Base-by-base conservation (phyloP, 1,140 invertebrate genomes). In the Micrasema longulum region DNA sequence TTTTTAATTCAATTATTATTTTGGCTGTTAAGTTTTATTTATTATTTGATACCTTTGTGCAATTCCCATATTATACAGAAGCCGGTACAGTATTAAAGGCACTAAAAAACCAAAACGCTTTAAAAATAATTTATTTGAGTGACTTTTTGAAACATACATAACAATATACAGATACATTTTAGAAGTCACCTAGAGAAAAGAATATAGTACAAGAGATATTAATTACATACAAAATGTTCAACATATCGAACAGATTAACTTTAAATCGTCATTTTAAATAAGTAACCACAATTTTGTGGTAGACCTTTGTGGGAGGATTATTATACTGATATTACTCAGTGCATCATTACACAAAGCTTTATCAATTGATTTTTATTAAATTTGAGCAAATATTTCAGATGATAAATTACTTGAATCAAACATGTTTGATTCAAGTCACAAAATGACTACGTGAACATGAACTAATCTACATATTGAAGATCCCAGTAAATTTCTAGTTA, bases 111-210 rank as follows among this genome's bases (percentile, higher is more conserved):
- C 55, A 55, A 55, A 16, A 11, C 36, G 36, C 26, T 31, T 71
- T 63, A 26, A 63, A 71, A 75, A 75, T 75, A 75, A 75, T 75
- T 75, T 75, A 75, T 75, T 75, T 75, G 69, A 75, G 69, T 75
- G n/a, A n/a, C n/a, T n/a, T n/a, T 64, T 69, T 62, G 41, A 48
- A 68, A 71, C 48, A 71, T 66, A 57, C 41, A 68, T 43, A 67
- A 66, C 47, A 62, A 26, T 26, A 23, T 45, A 64, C 50, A 65
- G 14, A 48, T 65, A 14, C 23, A 65, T n/a, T 16, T 64, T 23
- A 9, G 16, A 16, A 45, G 35, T 36, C 12, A 10, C 53, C 35
- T 31, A 26, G 23, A 20, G 38, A 45, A 45, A 26, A 63, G 60
- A 63, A 63, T 63, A 63, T 63, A 63, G 43, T 63, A 63, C 60